Conservation (phyloP, 2,888 invertebrate species). For the Agelastica alni region DNA sequence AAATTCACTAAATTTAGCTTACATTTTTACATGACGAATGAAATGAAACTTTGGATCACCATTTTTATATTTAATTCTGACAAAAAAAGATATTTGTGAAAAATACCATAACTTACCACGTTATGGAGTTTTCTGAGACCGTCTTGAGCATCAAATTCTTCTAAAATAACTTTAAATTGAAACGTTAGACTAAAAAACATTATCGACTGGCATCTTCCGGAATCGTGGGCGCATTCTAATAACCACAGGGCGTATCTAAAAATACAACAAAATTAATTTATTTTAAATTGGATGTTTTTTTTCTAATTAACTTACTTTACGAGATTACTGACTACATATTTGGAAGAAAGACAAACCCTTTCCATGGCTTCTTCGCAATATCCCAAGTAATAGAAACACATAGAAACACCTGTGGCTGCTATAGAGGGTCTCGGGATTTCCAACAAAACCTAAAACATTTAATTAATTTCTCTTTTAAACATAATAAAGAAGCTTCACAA, state of each 20-base stretch:
- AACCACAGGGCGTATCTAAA: constrained; percentile 90
- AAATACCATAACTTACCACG: constrained; percentile 80
- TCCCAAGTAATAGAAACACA: constrained; percentile 94
- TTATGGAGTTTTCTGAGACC: constrained; percentile 93
- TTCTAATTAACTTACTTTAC: constrained; percentile 74
- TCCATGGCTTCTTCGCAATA: constrained; percentile 99
- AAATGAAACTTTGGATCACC: too few species aligned
- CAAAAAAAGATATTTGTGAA: too few species aligned
- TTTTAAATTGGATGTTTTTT: too few species aligned
- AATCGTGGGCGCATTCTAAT: constrained; percentile 89
- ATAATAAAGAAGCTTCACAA: too few species aligned
- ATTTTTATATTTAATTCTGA: too few species aligned
- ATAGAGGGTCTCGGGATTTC: constrained; percentile 92
- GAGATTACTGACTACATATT: constrained; percentile 74
- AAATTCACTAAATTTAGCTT: too few species aligned
- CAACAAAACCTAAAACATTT: too few species aligned
- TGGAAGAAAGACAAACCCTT: constrained; percentile 84
- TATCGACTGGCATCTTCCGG: constrained; percentile 95
- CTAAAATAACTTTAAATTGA: constrained; percentile 89
- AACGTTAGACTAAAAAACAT: constrained; percentile 98
- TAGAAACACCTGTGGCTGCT: constrained; percentile 94
- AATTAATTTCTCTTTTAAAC: too few species aligned
- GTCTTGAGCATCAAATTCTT: constrained; percentile 92
- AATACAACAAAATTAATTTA: constrained; percentile 18
- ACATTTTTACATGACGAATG: too few species aligned